phyloP scores from a whole-genome alignment of 2,888 invertebrate species.

The Fabriciana adippe region DNA sequence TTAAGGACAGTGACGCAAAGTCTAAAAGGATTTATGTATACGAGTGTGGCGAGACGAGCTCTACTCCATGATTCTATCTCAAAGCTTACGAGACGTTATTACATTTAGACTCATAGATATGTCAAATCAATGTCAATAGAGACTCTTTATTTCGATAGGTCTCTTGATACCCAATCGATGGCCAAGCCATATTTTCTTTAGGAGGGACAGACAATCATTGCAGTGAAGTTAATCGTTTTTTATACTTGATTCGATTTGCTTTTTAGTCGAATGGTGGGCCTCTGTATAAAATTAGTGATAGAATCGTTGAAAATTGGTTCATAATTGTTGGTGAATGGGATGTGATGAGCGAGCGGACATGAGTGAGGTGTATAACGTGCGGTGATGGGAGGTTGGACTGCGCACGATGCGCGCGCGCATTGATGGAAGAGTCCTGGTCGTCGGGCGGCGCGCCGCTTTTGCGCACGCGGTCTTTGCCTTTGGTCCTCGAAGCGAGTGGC shows the following conservation, averaged over 20 bases:
- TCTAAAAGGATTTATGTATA: slow-evolving; percentile 61
- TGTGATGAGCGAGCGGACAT: slow-evolving; percentile 63
- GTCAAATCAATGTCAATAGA: slow-evolving; percentile 47
- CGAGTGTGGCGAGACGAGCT: slow-evolving; percentile 50
- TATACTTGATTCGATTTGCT: slow-evolving; percentile 27
- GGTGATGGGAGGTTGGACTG: slow-evolving; percentile 66
- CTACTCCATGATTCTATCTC: slow-evolving; percentile 45
- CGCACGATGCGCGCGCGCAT: slow-evolving; percentile 76
- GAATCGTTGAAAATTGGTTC: slow-evolving; percentile 15
- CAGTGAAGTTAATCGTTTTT: slow-evolving; percentile 29
- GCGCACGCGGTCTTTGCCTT: slow-evolving; percentile 86
- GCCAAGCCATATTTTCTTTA: slow-evolving; percentile 40
- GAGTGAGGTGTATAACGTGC: slow-evolving; percentile 59
- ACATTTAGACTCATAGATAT: slow-evolving; percentile 47
- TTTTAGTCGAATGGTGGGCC: slow-evolving; percentile 38
- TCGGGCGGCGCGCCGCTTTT: slow-evolving; percentile 83
- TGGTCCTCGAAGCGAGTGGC: slow-evolving; percentile 81
- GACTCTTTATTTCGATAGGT: slow-evolving; percentile 47
- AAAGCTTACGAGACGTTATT: slow-evolving; percentile 46
- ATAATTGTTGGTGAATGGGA: slow-evolving; percentile 4
- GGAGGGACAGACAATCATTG: slow-evolving; percentile 35
- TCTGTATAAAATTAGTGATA: slow-evolving; percentile 25
- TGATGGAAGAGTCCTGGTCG: slow-evolving; percentile 82
- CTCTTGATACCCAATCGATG: slow-evolving; percentile 42
- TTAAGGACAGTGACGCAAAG: slow-evolving; percentile 53